Conservation (phyloP, 2,888 invertebrate genomes). For the Athalia circularis region DNA sequence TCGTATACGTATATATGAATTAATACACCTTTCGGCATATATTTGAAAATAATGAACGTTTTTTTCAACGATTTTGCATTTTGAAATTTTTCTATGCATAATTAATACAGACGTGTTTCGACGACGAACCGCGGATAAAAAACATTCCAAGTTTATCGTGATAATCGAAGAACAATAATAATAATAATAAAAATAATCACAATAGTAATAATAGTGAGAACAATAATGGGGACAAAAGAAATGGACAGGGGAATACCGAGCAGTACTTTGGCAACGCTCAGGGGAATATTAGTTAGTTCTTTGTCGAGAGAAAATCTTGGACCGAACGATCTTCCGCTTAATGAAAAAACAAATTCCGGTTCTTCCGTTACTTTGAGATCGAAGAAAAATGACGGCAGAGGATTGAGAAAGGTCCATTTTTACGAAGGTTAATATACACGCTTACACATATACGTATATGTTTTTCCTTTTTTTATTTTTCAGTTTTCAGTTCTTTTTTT, state of each 20-base stretch:
- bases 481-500: not conserved
- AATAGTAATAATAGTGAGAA: not conserved
- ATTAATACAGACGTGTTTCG: too few relatives aligned
- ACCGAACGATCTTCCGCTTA: conserved; percentile 72
- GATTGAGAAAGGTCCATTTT: conserved; percentile 68
- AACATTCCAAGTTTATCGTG: not conserved
- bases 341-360: conserved; percentile 62
- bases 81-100: too few relatives aligned
- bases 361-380: conserved; percentile 50
- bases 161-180: not conserved
- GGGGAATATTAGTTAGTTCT: conserved; percentile 77
- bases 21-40: too few relatives aligned
- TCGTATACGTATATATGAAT: too few relatives aligned
- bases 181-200: too few relatives aligned
- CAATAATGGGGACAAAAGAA: conserved; percentile 57
- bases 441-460: too few relatives aligned
- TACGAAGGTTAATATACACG: conserved; percentile 60
- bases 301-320: conserved; percentile 78
- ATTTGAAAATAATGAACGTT: too few relatives aligned
- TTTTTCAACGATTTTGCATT: too few relatives aligned
- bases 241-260: conserved; percentile 74
- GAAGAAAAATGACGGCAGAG: too few relatives aligned
- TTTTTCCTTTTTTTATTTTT: not conserved
- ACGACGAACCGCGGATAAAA: too few relatives aligned
- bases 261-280: conserved; percentile 76